These are phyloP conservation scores for Rhingia campestris DNA, from an alignment of 2,888 invertebrate species.

Conservation along the genomic window DNA sequence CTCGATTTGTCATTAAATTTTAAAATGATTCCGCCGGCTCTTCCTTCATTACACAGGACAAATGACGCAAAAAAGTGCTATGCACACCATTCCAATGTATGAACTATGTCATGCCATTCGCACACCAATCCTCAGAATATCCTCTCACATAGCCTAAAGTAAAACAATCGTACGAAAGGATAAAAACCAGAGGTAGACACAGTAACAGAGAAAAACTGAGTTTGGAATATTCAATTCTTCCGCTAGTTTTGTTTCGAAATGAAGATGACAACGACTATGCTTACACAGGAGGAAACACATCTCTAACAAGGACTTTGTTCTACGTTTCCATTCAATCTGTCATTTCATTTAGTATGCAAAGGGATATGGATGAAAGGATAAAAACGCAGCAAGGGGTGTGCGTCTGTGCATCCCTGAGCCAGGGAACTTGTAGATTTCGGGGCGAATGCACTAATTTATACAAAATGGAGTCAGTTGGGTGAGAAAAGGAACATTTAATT, in stretches of 20 bases:
- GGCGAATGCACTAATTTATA: slow-evolving; percentile 43
- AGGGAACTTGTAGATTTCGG: slow-evolving; percentile 10
- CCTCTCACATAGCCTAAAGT: slow-evolving; percentile 1
- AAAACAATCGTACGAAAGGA: slow-evolving; percentile 12
- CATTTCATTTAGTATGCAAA: slow-evolving; percentile 48
- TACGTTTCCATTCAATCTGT: slow-evolving; percentile 45
- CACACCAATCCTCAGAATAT: neutral
- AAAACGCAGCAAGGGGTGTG: slow-evolving; percentile 13
- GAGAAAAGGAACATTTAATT: slow-evolving; percentile 30
- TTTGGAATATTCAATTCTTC: slow-evolving; percentile 38
- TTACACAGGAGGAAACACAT: no score
- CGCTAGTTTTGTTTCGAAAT: slow-evolving; percentile 1
- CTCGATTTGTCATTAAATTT: slow-evolving; percentile 12
- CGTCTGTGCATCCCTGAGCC: slow-evolving; percentile 14
- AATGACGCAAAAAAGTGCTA: slow-evolving; percentile 3
- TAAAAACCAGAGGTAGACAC: neutral
- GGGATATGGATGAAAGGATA: neutral
- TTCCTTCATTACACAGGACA: slow-evolving; percentile 7
- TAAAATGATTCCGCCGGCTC: neutral
- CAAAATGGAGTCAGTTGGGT: slow-evolving; percentile 19
- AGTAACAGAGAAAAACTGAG: neutral
- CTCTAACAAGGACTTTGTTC: slow-evolving; percentile 12
- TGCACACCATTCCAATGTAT: neutral
- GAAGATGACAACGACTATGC: neutral
- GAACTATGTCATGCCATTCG: neutral